These are phyloP conservation scores for Meandrina meandrites DNA, from an alignment of 92 coral and sea anemone species.

Conservation along the genomic window DNA sequence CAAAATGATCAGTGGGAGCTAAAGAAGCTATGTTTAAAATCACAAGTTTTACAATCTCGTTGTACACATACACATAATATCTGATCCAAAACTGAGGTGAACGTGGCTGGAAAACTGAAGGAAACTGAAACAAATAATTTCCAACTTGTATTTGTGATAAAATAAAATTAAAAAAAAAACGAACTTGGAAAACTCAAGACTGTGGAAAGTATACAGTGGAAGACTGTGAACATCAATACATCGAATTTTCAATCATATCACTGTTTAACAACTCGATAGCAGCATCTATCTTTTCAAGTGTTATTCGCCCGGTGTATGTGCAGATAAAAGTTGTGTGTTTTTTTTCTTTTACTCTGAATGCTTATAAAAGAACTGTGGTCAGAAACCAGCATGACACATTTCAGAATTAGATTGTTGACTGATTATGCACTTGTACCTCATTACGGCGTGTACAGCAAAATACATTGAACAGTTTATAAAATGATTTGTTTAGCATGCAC, in stretches of 20 bases:
- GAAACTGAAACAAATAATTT: not conserved
- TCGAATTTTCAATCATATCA: not conserved
- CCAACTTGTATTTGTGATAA: not conserved
- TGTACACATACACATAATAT: not conserved
- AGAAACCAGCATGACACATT: not conserved
- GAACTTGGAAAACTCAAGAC: not conserved
- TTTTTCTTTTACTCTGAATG: not conserved
- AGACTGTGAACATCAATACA: not conserved
- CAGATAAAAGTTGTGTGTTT: not conserved
- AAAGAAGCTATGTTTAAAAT: not conserved
- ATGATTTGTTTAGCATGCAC: not conserved
- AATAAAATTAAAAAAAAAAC: not conserved
- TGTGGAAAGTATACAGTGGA: not conserved
- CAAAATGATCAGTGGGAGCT: not conserved
- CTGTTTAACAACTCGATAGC: too few species aligned
- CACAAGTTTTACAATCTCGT: not conserved
- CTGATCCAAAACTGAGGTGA: not conserved
- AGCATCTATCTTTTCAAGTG: not conserved
- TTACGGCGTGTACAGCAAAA: not conserved
- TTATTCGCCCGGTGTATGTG: not conserved
- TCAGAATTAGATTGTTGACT: not conserved
- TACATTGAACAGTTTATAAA: not conserved
- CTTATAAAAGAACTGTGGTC: not conserved
- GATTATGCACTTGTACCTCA: not conserved
- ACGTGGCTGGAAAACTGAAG: not conserved